Conservation (phyloP, 2,113 vertebrate species). For the Hippocampus mohnikei region DNA sequence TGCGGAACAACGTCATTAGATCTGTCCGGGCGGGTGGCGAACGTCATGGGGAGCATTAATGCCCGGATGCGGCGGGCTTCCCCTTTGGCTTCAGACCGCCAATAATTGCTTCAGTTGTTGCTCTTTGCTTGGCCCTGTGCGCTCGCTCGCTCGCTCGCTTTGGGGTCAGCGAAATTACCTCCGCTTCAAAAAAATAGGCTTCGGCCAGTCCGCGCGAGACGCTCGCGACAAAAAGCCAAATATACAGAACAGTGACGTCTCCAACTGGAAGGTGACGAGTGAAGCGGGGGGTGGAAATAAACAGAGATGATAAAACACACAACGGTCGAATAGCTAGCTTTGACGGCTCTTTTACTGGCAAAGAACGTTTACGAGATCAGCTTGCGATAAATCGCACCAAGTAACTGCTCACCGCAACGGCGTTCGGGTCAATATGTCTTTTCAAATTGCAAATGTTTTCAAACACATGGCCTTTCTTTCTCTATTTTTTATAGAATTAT, state of each 20-base stretch:
- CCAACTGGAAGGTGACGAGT: neutral
- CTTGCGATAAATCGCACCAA: neutral
- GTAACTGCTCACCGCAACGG: neutral
- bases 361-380: neutral
- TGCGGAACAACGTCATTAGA: conserved; percentile 7
- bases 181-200: conserved; percentile 34
- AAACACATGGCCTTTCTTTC: too few species aligned
- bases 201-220: conserved; percentile 7
- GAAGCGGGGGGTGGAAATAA: neutral
- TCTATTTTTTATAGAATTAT: too few species aligned
- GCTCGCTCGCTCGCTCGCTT: conserved; percentile 11
- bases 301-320: accelerated
- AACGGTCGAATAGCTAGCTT: neutral
- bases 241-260: neutral
- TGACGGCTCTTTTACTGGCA: neutral
- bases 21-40: neutral
- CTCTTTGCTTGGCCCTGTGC: conserved; percentile 13
- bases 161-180: conserved; percentile 43
- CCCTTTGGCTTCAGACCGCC: conserved; percentile 34
- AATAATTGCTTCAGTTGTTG: conserved; percentile 40
- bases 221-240: conserved; percentile 5
- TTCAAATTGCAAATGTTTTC: too few species aligned
- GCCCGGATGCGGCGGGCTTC: conserved; percentile 29
- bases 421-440: too few species aligned
- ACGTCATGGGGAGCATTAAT: conserved; percentile 26